These are phyloP conservation scores for Enteromius viviparus DNA, from an alignment of 2,797 vertebrate genomes.

Conservation along the genomic window DNA sequence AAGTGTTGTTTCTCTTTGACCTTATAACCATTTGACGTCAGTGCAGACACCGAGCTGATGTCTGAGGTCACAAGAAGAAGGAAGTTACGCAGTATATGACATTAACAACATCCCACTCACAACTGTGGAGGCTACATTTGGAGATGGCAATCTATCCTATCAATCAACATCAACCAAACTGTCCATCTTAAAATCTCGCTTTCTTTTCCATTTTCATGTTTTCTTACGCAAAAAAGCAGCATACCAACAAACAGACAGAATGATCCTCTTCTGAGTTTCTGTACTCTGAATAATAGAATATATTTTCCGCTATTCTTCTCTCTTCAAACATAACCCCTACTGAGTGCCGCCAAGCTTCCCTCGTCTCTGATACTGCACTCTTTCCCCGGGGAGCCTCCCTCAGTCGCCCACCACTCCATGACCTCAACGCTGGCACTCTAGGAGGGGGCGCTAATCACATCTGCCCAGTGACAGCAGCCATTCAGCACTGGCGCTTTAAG, in stretches of 20 bases:
- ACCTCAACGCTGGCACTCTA: slow-evolving; percentile 29
- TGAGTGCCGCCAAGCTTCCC: slow-evolving; percentile 42
- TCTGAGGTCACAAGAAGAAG: slow-evolving; percentile 46
- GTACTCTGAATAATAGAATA: slow-evolving; percentile 36
- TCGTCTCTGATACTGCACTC: slow-evolving; percentile 33
- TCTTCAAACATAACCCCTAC: slow-evolving; percentile 48
- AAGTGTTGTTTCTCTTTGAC: slow-evolving; percentile 64
- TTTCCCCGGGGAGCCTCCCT: slow-evolving; percentile 46
- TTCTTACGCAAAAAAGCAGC: background rate
- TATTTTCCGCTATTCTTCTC: background rate
- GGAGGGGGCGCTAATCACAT: slow-evolving; percentile 51
- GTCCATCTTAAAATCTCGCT: slow-evolving; percentile 2
- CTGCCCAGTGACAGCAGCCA: slow-evolving; percentile 50
- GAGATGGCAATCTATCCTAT: slow-evolving; percentile 10
- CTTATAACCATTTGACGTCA: slow-evolving; percentile 45
- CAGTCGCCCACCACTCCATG: slow-evolving; percentile 34
- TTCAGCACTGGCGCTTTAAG: slow-evolving; percentile 74
- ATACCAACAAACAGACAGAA: background rate
- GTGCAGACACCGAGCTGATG: slow-evolving; percentile 60
- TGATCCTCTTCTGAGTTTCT: background rate
- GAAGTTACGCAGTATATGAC: slow-evolving; percentile 27
- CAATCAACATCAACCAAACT: background rate
- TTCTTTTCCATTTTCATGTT: background rate
- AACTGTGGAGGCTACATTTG: background rate
- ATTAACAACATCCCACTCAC: slow-evolving; percentile 31